A percentile compares a stretch with the other conserved stretches of the same genome.
Evolutionary conservation across 2,888 invertebrate genomes (phyloP).

Genomic region (Perithous albicinctus): DNA sequence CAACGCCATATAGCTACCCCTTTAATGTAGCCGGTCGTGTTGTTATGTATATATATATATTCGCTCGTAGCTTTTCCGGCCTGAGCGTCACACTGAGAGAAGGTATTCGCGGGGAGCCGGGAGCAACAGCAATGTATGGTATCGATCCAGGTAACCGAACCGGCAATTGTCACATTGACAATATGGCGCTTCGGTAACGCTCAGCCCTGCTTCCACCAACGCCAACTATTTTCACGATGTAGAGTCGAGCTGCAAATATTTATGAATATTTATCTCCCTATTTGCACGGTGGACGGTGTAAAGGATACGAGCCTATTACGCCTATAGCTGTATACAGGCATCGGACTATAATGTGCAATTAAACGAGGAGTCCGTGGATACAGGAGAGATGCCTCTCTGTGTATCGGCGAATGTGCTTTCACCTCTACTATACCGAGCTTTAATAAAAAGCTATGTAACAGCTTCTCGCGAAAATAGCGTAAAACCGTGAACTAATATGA

Average conservation of each 20-base stretch:
- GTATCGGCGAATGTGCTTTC: conserved; percentile 58
- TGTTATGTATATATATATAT: conserved; percentile 27
- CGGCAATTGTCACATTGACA: conserved; percentile 66
- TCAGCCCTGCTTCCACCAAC: neutral
- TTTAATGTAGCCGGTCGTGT: neutral
- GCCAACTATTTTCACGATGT: conserved; percentile 41
- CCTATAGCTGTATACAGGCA: conserved; percentile 62
- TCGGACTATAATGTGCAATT: conserved; percentile 82
- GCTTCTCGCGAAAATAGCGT: conserved; percentile 80
- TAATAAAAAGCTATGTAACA: conserved; percentile 84
- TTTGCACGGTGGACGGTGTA: conserved; percentile 61
- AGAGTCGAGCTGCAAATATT: conserved; percentile 72
- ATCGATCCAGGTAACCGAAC: conserved; percentile 64
- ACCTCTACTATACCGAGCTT: conserved; percentile 61
- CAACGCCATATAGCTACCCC: conserved; percentile 9
- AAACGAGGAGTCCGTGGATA: conserved; percentile 73
- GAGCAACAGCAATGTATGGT: conserved; percentile 46
- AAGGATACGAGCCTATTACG: conserved; percentile 1
- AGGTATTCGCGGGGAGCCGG: conserved; percentile 12
- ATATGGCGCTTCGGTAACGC: conserved; percentile 56
- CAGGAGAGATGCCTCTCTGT: conserved; percentile 46
- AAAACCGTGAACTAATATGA: conserved; percentile 79
- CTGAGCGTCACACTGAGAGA: conserved; percentile 18
- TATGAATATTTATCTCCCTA: conserved; percentile 80
- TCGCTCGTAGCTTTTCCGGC: conserved; percentile 43